phyloP scores from a whole-genome alignment of 2,113 vertebrate genomes.

The Daubentonia madagascariensis region DNA sequence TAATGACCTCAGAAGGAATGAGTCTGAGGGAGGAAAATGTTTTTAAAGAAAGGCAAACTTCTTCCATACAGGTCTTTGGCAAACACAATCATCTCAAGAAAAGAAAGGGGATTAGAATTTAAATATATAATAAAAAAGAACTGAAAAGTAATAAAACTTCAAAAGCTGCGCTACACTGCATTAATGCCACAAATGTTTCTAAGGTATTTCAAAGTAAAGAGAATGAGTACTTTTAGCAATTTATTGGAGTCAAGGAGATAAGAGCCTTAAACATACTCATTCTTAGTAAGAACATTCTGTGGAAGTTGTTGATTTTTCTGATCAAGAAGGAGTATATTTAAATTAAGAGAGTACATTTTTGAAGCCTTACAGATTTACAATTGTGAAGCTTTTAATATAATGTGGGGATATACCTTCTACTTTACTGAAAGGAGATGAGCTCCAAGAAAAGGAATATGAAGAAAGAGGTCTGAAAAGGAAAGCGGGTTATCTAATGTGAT shows the following conservation, averaged over 20 bases:
- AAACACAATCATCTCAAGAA: conserved; percentile 37
- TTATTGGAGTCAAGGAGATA: conserved; percentile 45
- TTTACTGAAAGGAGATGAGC: background rate
- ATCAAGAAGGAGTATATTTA: conserved; percentile 20
- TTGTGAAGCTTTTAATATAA: conserved; percentile 16
- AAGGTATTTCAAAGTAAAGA: conserved; percentile 24
- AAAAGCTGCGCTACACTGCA: conserved; percentile 11
- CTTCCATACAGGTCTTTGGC: background rate
- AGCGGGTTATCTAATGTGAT: background rate
- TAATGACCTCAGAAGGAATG: background rate
- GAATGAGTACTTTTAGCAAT: conserved; percentile 11
- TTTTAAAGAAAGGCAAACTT: background rate
- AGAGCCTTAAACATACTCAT: background rate
- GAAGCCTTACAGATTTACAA: background rate
- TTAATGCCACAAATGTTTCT: conserved; percentile 41
- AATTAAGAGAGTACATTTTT: conserved; percentile 21
- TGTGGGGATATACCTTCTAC: background rate
- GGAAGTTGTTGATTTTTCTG: conserved; percentile 41
- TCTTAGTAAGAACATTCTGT: background rate
- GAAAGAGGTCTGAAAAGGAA: background rate
- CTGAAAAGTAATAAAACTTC: conserved; percentile 37
- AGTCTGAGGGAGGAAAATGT: background rate
- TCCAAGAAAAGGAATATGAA: background rate
- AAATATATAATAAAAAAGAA: background rate
- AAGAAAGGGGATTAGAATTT: conserved; percentile 40